A percentile compares a stretch with the other conserved stretches of the same genome.
Evolutionary conservation across 2,888 invertebrate species (phyloP).

Genomic region (Aspidapion aeneum): DNA sequence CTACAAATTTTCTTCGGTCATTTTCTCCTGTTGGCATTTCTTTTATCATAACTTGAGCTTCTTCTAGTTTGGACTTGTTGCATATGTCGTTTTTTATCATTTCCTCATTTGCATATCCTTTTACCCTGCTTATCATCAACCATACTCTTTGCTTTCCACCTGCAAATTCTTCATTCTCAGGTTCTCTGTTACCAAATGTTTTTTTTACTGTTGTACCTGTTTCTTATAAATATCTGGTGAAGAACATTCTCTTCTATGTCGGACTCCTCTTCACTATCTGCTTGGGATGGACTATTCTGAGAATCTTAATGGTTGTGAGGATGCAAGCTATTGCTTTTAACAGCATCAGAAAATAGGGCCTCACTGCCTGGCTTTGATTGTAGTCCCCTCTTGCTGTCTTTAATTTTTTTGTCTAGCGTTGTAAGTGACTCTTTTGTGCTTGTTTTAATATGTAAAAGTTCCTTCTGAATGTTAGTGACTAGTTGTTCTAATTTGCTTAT

Average conservation of each 20-base stretch:
- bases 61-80: neutral
- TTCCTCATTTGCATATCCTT: neutral
- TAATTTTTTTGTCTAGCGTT: neutral
- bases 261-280: neutral
- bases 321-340: too few species aligned
- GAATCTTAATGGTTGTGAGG: neutral
- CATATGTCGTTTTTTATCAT: neutral
- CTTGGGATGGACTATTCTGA: neutral
- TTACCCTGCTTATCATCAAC: neutral
- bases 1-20: neutral
- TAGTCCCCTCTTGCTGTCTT: neutral
- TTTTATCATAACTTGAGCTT: neutral
- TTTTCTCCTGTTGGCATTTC: conserved; percentile 1
- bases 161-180: neutral
- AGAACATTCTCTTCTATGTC: neutral
- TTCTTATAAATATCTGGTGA: neutral
- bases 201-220: neutral
- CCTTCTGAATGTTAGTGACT: neutral
- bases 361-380: too few species aligned
- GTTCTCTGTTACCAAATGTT: neutral
- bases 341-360: neutral
- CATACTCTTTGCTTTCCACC: conserved; percentile 2
- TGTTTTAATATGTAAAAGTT: neutral
- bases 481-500: neutral
- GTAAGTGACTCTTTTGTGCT: neutral